phyloP scores from a whole-genome alignment of 2,888 invertebrate species.

The Acrocyrtus sp. region DNA sequence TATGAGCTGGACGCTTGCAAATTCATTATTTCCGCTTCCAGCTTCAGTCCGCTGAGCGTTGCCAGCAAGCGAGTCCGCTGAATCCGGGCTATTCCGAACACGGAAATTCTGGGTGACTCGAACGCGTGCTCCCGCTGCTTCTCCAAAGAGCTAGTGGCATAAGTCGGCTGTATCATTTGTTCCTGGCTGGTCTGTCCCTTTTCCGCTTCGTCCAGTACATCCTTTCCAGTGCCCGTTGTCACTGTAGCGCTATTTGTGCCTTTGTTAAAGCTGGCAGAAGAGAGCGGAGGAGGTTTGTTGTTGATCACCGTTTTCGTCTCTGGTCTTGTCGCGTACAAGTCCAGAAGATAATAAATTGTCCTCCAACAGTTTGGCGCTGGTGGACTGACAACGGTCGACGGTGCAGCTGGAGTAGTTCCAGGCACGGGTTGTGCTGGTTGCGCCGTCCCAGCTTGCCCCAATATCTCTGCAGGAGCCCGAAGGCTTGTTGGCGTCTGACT shows the following conservation, averaged over 20 bases:
- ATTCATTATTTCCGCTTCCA: slow-evolving; percentile 93
- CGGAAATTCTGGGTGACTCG: slow-evolving; percentile 65
- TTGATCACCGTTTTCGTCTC: slow-evolving; percentile 92
- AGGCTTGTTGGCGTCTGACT: slow-evolving; percentile 62
- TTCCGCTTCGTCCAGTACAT: slow-evolving; percentile 58
- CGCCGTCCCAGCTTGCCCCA: neutral
- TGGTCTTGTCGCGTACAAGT: slow-evolving; percentile 93
- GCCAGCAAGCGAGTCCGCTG: slow-evolving; percentile 87
- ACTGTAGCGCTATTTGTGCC: neutral
- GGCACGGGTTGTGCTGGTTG: neutral
- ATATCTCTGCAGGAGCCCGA: slow-evolving; percentile 55
- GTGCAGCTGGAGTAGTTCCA: slow-evolving; percentile 7
- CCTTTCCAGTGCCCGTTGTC: slow-evolving; percentile 40
- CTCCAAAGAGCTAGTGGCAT: slow-evolving; percentile 59
- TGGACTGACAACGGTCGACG: slow-evolving; percentile 5
- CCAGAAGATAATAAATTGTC: slow-evolving; percentile 90
- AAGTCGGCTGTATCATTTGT: slow-evolving; percentile 30
- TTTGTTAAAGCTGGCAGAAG: slow-evolving; percentile 24
- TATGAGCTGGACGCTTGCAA: slow-evolving; percentile 91
- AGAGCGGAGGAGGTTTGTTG: slow-evolving; percentile 29
- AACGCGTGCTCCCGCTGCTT: slow-evolving; percentile 55
- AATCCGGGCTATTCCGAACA: slow-evolving; percentile 89
- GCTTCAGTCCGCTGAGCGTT: slow-evolving; percentile 90
- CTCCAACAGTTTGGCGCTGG: slow-evolving; percentile 86
- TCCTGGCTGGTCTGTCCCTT: slow-evolving; percentile 54